Evolutionary conservation across 2,888 invertebrate species (phyloP).

Genomic region (Drosophila birchii): DNA sequence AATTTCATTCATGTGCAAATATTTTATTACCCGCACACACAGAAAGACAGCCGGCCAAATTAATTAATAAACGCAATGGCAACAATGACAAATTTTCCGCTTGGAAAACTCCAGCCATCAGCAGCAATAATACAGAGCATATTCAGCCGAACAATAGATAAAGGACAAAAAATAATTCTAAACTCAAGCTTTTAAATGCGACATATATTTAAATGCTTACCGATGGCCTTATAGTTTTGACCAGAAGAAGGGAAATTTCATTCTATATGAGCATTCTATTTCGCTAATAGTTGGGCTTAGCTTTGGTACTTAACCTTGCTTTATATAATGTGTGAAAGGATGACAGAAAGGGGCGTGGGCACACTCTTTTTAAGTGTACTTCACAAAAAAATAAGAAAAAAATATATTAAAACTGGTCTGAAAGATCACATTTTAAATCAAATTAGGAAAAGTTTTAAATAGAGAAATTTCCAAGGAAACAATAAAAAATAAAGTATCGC

Average conservation of each 20-base stretch:
- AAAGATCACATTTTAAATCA: background rate
- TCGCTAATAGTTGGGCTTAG: background rate
- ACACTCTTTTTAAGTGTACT: background rate
- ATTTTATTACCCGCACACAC: conserved; percentile 63
- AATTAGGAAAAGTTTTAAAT: background rate
- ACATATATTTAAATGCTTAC: background rate
- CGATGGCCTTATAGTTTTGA: background rate
- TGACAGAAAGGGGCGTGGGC: background rate
- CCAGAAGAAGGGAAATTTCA: background rate
- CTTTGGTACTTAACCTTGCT: background rate
- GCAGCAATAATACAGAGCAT: conserved; percentile 28
- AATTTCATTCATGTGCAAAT: conserved; percentile 77
- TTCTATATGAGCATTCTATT: background rate
- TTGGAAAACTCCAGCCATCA: conserved; percentile 65
- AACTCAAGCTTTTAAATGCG: conserved; percentile 11
- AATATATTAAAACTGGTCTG: background rate
- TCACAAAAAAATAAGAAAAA: background rate
- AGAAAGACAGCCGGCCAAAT: conserved; percentile 62
- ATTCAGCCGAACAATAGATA: conserved; percentile 53
- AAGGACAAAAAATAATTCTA: conserved; percentile 25
- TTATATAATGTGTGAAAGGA: background rate
- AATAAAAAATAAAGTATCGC: too few species aligned
- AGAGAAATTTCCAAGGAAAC: background rate
- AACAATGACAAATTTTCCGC: conserved; percentile 79
- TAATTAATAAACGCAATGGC: conserved; percentile 75